Percentiles rank a stretch among this genome's conserved stretches.
Conservation (phyloP, 2,888 invertebrate species). For the Sminthurides aquaticus region DNA sequence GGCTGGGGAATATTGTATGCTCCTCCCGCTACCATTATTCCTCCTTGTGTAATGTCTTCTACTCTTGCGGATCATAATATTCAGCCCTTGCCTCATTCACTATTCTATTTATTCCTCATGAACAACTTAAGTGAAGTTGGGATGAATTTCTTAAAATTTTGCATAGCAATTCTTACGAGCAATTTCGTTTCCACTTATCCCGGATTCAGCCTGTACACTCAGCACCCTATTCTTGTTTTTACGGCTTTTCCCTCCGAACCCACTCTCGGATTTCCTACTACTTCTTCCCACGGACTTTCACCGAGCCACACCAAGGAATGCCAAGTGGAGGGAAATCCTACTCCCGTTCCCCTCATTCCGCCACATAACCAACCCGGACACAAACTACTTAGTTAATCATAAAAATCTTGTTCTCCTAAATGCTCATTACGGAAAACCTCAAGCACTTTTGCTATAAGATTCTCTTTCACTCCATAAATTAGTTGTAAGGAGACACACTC, state of each 20-base stretch:
- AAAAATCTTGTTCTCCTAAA: neutral
- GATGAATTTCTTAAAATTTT: neutral
- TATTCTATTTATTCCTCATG: neutral
- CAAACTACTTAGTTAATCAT: neutral
- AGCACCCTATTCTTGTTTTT: no score
- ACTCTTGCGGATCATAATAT: neutral
- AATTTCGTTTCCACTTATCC: neutral
- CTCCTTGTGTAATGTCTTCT: neutral
- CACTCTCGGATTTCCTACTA: no score
- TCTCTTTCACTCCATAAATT: neutral
- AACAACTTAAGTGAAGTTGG: neutral
- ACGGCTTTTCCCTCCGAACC: no score
- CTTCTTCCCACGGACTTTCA: no score
- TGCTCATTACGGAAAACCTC: neutral
- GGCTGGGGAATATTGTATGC: no score
- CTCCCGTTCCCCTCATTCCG: no score
- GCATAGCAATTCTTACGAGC: neutral
- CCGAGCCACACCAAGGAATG: no score
- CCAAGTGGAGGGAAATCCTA: no score
- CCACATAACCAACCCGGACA: no score
- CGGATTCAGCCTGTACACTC: neutral
- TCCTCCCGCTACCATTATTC: neutral
- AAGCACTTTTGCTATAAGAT: neutral
- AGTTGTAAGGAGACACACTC: neutral
- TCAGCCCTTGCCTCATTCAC: neutral